Evolutionary conservation across 2,888 invertebrate genomes (phyloP).

Genomic region (Phrixothrix hirtus): DNA sequence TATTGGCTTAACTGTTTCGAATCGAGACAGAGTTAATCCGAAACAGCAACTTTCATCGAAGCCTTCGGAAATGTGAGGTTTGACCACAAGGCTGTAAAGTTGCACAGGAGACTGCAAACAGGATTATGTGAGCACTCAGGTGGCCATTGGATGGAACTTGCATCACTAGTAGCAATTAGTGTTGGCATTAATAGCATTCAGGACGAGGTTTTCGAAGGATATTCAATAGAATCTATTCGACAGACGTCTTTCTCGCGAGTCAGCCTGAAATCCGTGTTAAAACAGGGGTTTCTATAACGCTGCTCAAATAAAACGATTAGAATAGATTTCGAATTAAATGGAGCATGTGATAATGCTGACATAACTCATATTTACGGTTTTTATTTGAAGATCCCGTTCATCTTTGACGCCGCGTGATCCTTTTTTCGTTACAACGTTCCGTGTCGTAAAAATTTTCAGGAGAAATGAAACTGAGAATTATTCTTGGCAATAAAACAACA

Average conservation of each 20-base stretch:
- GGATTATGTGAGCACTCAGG: conserved; percentile 45
- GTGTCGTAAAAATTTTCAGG: conserved; percentile 36
- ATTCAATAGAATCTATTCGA: no score
- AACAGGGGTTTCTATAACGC: conserved; percentile 31
- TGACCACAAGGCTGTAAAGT: conserved; percentile 35
- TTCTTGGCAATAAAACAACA: conserved; percentile 30
- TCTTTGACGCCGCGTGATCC: conserved; percentile 29
- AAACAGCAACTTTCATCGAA: conserved; percentile 38
- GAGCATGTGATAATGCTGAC: conserved; percentile 55
- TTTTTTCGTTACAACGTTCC: conserved; percentile 29
- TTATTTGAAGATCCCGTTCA: conserved; percentile 38
- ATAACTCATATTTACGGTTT: conserved; percentile 56
- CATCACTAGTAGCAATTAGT: conserved; percentile 35
- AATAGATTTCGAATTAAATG: conserved; percentile 56
- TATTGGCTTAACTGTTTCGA: conserved; percentile 47
- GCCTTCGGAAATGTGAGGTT: conserved; percentile 30
- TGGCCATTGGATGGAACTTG: conserved; percentile 38
- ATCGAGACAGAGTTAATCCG: conserved; percentile 41
- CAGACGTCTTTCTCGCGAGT: conserved; percentile 8
- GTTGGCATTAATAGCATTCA: conserved; percentile 28
- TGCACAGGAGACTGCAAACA: conserved; percentile 40
- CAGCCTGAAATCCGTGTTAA: conserved; percentile 17
- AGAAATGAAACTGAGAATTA: conserved; percentile 32
- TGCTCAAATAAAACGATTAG: conserved; percentile 50
- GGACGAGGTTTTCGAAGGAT: no score